Evolutionary conservation across 2,888 invertebrate genomes (phyloP), one percentile per base, ranked within the genome.

Genomic region (Danaus chrysippus): DNA sequence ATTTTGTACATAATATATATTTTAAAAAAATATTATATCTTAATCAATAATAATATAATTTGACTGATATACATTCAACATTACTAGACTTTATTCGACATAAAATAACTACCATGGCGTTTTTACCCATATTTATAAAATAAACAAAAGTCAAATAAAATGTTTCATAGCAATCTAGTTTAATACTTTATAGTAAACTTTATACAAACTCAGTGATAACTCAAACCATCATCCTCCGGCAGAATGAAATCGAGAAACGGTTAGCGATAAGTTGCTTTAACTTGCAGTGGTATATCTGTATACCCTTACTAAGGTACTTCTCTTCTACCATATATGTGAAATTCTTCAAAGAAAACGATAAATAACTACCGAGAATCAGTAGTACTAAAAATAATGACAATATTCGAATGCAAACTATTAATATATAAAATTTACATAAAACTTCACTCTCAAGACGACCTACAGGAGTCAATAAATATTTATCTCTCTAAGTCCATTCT

Each of bases 211-310:
- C 23, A 3, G 46, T 19, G 60, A 63, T 62, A 61, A 68, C 64
- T 68, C 61, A 56, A 59, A 53, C 44, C 59, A 66, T 63, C 56
- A 62, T 64, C 60, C 64, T 66, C 42, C 42, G 54, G 64, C 69
- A 65, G 56, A 69, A 63, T 70, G 76, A 71, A 73, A 77, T 76
- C 74, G 73, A 75, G 77, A 78, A 77, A 73, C 73, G 73, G 67
- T 77, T 71, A 74, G 71, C 82, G 86, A 86, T 87, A 87, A 86
- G 81, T 83, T 81, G 76, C 74, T 77, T 76, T 76, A 74, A 78
- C 77, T 76, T 73, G 70, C 69, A 70, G 70, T 64, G 69, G 72
- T 72, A 64, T 82, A 80, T 80, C 84, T 84, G 77, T 76, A 34
- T 41, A n/a, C 60, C 54, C 57, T 54, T 78, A 81, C 81, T 69